phyloP scores from a whole-genome alignment of 1,140 invertebrate species.

The Atta colombica region DNA sequence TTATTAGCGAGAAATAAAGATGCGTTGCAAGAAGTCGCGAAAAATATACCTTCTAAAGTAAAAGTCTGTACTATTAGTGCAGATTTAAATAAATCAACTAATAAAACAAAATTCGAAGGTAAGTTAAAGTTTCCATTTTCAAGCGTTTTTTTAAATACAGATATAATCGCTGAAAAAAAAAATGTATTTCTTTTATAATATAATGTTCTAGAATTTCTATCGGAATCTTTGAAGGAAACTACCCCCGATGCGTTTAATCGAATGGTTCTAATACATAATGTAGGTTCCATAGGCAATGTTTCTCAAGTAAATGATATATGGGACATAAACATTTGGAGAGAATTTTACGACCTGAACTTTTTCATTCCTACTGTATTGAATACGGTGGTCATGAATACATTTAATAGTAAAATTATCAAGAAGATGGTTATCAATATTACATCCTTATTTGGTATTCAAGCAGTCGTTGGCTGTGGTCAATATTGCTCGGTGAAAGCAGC shows the following conservation, averaged over 20 bases:
- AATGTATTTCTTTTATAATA: not conserved
- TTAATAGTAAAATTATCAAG: conserved; percentile 85
- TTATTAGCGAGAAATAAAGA: conserved; percentile 91
- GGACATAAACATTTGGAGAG: conserved; percentile 88
- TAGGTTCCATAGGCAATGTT: conserved; percentile 94
- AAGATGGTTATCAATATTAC: conserved; percentile 94
- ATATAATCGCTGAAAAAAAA: not conserved
- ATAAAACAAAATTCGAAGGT: conserved; percentile 84
- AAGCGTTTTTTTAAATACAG: not conserved
- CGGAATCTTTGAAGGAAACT: conserved; percentile 79
- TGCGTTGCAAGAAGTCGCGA: conserved; percentile 89
- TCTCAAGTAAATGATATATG: conserved; percentile 88
- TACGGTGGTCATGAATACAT: conserved; percentile 90
- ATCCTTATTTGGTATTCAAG: conserved; percentile 92
- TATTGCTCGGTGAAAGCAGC: conserved; percentile 96
- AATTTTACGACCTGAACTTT: conserved; percentile 93
- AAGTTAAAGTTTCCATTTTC: conserved; percentile 26
- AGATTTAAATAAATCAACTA: conserved; percentile 88
- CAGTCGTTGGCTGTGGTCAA: conserved; percentile 91
- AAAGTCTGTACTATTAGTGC: conserved; percentile 81
- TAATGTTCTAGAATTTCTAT: conserved; percentile 83
- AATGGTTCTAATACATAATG: conserved; percentile 95
- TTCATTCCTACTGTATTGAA: conserved; percentile 93
- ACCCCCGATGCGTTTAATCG: conserved; percentile 88
- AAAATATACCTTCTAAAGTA: conserved; percentile 81